Conservation (phyloP, 2,797 vertebrate species). For the Chelon auratus region DNA sequence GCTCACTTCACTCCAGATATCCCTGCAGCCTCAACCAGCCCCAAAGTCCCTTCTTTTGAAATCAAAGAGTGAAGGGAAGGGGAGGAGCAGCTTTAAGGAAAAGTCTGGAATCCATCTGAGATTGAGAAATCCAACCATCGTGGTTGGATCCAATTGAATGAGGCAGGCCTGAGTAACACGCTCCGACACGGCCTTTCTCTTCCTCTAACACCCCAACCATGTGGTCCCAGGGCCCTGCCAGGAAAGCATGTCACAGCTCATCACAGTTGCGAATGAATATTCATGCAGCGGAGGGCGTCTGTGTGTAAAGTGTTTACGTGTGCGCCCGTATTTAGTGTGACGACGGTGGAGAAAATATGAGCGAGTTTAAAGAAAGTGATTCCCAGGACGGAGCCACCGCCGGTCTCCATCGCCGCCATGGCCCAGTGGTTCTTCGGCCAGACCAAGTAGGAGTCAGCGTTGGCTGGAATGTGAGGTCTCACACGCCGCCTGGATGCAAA, state of each 20-base stretch:
- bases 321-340: conserved; percentile 44
- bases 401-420: conserved; percentile 53
- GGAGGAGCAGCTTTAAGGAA: conserved; percentile 64
- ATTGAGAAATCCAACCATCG: conserved; percentile 74
- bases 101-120: conserved; percentile 80
- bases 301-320: conserved; percentile 69
- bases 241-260: conserved; percentile 83
- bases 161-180: conserved; percentile 78
- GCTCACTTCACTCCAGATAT: not conserved
- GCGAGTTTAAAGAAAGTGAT: conserved; percentile 6
- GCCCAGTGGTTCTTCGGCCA: conserved; percentile 54
- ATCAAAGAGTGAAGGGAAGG: conserved; percentile 59
- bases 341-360: conserved; percentile 11
- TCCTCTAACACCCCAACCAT: conserved; percentile 81
- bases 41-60: conserved; percentile 48
- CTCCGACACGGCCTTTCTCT: conserved; percentile 83
- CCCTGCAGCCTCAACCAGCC: conserved; percentile 35
- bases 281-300: conserved; percentile 76
- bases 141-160: conserved; percentile 76
- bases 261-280: conserved; percentile 87
- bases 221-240: conserved; percentile 80
- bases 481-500: conserved; percentile 47
- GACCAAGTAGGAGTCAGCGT: conserved; percentile 53
- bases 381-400: conserved; percentile 42
- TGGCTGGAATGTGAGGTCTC: conserved; percentile 62